Percentiles rank a stretch among this genome's conserved stretches.
Conservation (phyloP, 2,113 vertebrate genomes). For the Daubentonia madagascariensis region DNA sequence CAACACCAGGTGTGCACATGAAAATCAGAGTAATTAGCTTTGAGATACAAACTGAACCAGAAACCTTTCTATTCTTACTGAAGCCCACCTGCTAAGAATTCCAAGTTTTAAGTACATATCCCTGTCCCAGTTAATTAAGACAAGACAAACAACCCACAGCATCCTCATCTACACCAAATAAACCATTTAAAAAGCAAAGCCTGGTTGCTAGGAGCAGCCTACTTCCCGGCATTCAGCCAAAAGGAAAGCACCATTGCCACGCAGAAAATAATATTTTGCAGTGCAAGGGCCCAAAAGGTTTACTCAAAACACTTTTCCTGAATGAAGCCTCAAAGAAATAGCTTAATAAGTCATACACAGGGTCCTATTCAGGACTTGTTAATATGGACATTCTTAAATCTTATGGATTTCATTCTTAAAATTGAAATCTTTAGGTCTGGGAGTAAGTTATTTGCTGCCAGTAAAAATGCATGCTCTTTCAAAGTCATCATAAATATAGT, state of each 20-base stretch:
- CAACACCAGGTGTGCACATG: neutral
- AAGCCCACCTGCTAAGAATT: neutral
- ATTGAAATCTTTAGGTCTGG: neutral
- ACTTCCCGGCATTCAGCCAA: neutral
- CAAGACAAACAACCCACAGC: neutral
- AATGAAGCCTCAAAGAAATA: neutral
- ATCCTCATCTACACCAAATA: neutral
- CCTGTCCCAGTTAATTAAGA: neutral
- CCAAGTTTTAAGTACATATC: neutral
- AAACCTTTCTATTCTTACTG: neutral
- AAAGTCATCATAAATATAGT: conserved; percentile 1
- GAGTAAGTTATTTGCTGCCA: neutral
- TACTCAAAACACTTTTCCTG: neutral
- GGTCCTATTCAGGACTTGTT: neutral
- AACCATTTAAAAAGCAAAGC: neutral
- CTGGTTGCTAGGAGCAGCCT: neutral
- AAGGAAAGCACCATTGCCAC: neutral
- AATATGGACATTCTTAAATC: neutral
- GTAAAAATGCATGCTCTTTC: neutral
- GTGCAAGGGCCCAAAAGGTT: neutral
- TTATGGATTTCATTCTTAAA: too few species aligned
- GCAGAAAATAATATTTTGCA: neutral
- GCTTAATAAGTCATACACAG: neutral
- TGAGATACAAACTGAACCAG: neutral
- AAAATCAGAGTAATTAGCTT: neutral